phyloP scores from a whole-genome alignment of 1,140 invertebrate species.

The Drosophila baimaii region DNA sequence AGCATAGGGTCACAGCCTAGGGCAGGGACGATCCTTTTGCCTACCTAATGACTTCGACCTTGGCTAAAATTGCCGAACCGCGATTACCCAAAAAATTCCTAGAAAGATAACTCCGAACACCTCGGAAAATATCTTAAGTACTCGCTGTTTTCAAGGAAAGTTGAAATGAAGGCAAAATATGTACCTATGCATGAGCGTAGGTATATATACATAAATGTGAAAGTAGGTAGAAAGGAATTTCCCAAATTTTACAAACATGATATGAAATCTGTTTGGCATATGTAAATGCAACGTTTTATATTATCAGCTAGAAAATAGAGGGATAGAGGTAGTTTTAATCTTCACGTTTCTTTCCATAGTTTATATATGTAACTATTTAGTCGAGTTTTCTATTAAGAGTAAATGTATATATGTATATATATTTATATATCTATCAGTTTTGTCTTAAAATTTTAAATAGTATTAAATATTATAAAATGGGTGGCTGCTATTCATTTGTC shows the following conservation, averaged over 20 bases:
- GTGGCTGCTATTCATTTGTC: conserved; percentile 9
- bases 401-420: background rate
- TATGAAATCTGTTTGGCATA: background rate
- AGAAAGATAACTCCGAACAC: conserved; percentile 39
- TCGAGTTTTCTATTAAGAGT: background rate
- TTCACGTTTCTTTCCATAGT: too few relatives aligned
- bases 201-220: background rate
- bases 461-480: background rate
- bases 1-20: too few relatives aligned
- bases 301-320: background rate
- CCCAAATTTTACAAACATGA: background rate
- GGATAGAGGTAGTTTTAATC: too few relatives aligned
- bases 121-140: conserved; percentile 3
- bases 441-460: background rate
- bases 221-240: conserved; percentile 15
- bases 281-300: background rate
- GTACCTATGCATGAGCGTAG: background rate
- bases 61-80: conserved; percentile 41
- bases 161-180: conserved; percentile 5
- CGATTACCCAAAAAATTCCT: conserved; percentile 45
- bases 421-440: background rate
- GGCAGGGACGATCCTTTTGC: conserved; percentile 5
- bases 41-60: conserved; percentile 72
- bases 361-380: conserved; percentile 25
- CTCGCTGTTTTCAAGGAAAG: conserved; percentile 17